Base-by-base conservation (phyloP, 2,113 vertebrate genomes). In the Andinoacara biseriatus region DNA sequence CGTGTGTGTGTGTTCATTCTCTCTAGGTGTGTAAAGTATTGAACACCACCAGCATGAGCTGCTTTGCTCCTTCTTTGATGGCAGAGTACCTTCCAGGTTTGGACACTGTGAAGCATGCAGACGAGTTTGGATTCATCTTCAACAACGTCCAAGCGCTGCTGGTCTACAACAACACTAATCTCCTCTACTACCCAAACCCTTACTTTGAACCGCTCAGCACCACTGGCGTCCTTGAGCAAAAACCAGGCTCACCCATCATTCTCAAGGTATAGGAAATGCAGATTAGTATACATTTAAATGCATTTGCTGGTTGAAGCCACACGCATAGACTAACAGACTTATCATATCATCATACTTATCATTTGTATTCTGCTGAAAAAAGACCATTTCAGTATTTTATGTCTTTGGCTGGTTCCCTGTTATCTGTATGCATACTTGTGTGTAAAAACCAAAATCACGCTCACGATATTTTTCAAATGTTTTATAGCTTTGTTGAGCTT, bases 41-140 rank as follows among this genome's bases (percentile, higher is more conserved):
- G 84, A 99, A 99, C 17, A 92, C 96, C 62, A 99, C 97, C 3
- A 96, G 94, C 0, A 96, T 99, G 91, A 96, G 95, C 62, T 99
- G 98, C 90, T 95, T 97, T 4, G 97, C 98, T 0, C 98, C 98
- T 0, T 96, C 98, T 1, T 95, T 99, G 85, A 94, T 91, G 38
- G 60, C 95, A 0, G 97, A 99, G 81, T 97, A 97, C 92, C 95
- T 94, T 0, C 97, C 97, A 0, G 96, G 96, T 5, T 88, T 97
- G 90, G 98, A 99, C 13, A 89, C 97, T 0, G 96, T 98, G 3
- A 98, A 98, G 84, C 96, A 98, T 1, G 97, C 98, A 0, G 98
- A 99, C 0, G 98, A 99, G 94, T 97, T 99, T 8, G 98, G 98
- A 1, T 99, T 99, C 67, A 96, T 99, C 94, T 99, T 99, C 86